Conservation (phyloP, 2,888 invertebrate genomes). For the Oscheius sp. region DNA sequence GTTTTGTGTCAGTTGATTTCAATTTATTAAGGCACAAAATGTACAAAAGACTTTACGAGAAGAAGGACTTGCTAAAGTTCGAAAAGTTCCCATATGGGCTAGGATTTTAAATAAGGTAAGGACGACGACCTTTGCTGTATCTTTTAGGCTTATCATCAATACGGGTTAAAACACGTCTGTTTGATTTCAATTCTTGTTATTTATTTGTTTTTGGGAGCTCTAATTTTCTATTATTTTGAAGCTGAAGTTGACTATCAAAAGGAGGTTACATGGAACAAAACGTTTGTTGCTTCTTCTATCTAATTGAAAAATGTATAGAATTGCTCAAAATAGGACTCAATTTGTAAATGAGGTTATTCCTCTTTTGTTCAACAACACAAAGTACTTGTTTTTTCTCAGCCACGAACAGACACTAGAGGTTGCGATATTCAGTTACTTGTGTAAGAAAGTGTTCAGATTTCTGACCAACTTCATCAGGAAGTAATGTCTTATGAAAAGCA, state of each 20-base stretch:
- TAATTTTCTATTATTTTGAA: slow-evolving; percentile 58
- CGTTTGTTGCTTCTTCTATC: neutral
- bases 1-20: neutral
- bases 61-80: slow-evolving; percentile 30
- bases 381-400: slow-evolving; percentile 60
- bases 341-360: slow-evolving; percentile 58
- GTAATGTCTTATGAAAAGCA: slow-evolving; percentile 56
- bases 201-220: slow-evolving; percentile 60
- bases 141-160: slow-evolving; percentile 57
- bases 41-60: slow-evolving; percentile 9
- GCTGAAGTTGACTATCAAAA: slow-evolving; percentile 48
- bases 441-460: slow-evolving; percentile 39
- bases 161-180: slow-evolving; percentile 59
- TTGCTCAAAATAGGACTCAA: slow-evolving; percentile 48
- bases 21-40: slow-evolving; percentile 5
- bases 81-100: slow-evolving; percentile 54
- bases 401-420: slow-evolving; percentile 53
- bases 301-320: slow-evolving; percentile 24
- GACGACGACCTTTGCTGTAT: neutral
- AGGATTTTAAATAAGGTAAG: slow-evolving; percentile 42
- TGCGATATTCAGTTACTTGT: too few species aligned
- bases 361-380: slow-evolving; percentile 63
- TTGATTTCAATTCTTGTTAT: slow-evolving; percentile 51
- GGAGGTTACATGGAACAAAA: slow-evolving; percentile 46
- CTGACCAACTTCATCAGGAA: slow-evolving; percentile 32